Conservation (phyloP, 1,140 invertebrate genomes). For the Melitaea cinxia region DNA sequence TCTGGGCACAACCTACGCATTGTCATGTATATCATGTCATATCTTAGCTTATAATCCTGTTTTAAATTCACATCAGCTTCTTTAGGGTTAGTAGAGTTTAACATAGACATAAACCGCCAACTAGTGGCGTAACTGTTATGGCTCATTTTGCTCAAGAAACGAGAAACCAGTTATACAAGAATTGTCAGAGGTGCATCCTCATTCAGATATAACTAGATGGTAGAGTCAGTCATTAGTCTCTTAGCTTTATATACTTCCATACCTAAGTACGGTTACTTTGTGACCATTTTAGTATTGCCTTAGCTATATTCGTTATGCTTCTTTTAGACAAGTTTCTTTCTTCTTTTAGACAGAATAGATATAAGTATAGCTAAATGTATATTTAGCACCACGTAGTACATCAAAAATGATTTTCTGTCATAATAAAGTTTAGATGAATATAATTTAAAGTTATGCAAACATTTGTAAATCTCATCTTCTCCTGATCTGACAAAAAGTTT, state of each 20-base stretch:
- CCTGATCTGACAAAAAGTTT: too few species aligned
- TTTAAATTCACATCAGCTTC: slow-evolving; percentile 29
- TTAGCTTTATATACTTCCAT: slow-evolving; percentile 36
- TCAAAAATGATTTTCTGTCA: too few species aligned
- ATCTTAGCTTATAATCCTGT: slow-evolving; percentile 20
- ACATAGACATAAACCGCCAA: slow-evolving; percentile 26
- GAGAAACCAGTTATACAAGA: slow-evolving; percentile 37
- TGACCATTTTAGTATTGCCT: slow-evolving; percentile 33
- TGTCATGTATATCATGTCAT: slow-evolving; percentile 14
- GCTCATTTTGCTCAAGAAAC: slow-evolving; percentile 34
- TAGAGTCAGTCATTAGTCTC: slow-evolving; percentile 36
- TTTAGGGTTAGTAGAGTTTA: slow-evolving; percentile 26
- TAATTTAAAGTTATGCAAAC: too few species aligned
- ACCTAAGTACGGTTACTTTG: slow-evolving; percentile 38
- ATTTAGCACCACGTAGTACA: too few species aligned
- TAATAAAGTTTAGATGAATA: too few species aligned
- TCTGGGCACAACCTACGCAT: slow-evolving; percentile 19
- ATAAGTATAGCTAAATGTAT: too few species aligned
- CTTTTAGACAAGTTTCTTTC: not conserved
- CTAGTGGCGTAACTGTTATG: slow-evolving; percentile 41
- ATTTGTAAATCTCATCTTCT: too few species aligned
- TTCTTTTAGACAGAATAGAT: too few species aligned
- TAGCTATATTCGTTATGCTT: not conserved
- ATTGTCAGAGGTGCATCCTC: slow-evolving; percentile 32
- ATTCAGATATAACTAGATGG: slow-evolving; percentile 28